These are phyloP conservation scores for Hozukius guyotensis DNA, from an alignment of 2,797 vertebrate species.

Conservation along the genomic window DNA sequence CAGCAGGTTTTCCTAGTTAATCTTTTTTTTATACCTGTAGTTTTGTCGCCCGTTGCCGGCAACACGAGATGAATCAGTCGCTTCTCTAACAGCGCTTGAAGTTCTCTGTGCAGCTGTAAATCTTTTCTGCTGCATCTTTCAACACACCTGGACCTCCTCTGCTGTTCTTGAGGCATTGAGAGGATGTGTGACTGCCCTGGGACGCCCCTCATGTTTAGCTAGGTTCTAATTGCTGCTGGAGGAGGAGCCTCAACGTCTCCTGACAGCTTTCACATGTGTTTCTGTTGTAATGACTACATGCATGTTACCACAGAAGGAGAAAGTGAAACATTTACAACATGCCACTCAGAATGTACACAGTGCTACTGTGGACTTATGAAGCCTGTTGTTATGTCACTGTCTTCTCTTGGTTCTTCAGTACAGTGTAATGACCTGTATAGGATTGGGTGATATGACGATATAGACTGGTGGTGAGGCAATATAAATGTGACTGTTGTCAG, in stretches of 20 bases:
- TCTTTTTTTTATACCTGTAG: slow-evolving; percentile 36
- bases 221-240: slow-evolving; percentile 9
- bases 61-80: neutral
- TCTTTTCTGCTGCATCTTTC: neutral
- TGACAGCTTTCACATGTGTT: slow-evolving; percentile 37
- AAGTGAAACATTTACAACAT: slow-evolving; percentile 15
- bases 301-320: neutral
- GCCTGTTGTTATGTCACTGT: neutral
- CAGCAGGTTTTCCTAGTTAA: slow-evolving; percentile 30
- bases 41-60: neutral
- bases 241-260: neutral
- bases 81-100: neutral
- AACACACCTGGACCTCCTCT: neutral
- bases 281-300: slow-evolving; percentile 17
- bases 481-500: neutral
- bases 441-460: neutral
- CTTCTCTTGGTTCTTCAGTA: neutral
- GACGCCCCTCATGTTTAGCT: slow-evolving; percentile 13
- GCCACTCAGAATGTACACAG: neutral
- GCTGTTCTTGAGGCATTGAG: neutral
- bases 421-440: neutral
- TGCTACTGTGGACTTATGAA: neutral
- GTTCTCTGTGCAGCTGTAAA: neutral
- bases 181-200: slow-evolving; percentile 1
- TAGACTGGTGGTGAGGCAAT: neutral